phyloP scores from a whole-genome alignment of 2,888 invertebrate species.

The Catocala sponsa region DNA sequence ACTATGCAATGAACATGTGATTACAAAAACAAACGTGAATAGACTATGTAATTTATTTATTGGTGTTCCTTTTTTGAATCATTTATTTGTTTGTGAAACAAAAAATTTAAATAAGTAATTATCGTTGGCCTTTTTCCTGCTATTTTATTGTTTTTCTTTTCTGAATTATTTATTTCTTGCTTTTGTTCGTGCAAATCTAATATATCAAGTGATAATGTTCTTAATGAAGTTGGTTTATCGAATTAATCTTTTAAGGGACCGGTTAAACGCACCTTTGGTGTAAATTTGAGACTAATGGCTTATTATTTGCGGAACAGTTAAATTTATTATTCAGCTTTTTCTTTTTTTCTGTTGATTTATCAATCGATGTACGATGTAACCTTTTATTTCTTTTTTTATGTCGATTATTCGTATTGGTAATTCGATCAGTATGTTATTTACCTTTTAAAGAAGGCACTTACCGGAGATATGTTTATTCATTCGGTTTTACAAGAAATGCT shows the following conservation, averaged over 20 bases:
- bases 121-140: not conserved
- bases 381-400: slow-evolving; percentile 17
- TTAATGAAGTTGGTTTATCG: slow-evolving; percentile 44
- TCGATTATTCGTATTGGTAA: not conserved
- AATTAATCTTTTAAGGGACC: slow-evolving; percentile 40
- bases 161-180: slow-evolving; percentile 40
- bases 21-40: too few species aligned
- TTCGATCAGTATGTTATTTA: not conserved
- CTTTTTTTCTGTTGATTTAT: slow-evolving; percentile 26
- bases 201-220: slow-evolving; percentile 37
- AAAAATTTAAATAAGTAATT: too few species aligned
- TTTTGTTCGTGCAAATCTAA: slow-evolving; percentile 43
- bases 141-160: slow-evolving; percentile 12
- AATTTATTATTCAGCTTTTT: slow-evolving; percentile 6
- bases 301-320: slow-evolving; percentile 36
- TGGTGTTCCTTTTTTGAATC: too few species aligned
- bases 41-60: too few species aligned
- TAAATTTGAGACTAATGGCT: slow-evolving; percentile 39
- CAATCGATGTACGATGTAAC: slow-evolving; percentile 36
- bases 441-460: not conserved
- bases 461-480: not conserved
- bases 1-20: too few species aligned
- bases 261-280: slow-evolving; percentile 40
- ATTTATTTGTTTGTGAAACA: too few species aligned
- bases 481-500: not conserved